phyloP scores from a whole-genome alignment of 2,113 vertebrate species.

The Ibidorhyncha struthersii region DNA sequence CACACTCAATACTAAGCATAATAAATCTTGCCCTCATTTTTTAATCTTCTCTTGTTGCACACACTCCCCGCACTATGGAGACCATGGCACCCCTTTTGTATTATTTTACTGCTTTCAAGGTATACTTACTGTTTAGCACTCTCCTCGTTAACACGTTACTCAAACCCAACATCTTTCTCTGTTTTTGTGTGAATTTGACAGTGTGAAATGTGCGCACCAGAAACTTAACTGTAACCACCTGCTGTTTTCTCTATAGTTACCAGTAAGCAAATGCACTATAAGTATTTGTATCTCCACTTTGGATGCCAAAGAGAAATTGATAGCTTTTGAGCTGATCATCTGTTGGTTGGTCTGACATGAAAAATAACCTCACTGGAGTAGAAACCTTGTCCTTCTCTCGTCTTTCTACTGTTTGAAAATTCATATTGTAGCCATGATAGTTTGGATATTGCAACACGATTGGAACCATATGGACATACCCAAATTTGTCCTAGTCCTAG shows the following conservation, averaged over 20 bases:
- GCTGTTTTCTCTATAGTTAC: conserved; percentile 9
- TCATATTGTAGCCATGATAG: not conserved
- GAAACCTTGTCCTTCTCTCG: not conserved
- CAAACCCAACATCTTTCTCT: not conserved
- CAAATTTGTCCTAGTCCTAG: not conserved
- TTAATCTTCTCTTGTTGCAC: not conserved
- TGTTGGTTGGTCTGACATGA: not conserved
- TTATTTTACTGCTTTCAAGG: not conserved
- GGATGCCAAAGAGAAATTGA: conserved; percentile 2
- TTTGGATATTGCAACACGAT: not conserved
- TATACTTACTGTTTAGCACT: not conserved
- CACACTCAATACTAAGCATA: not conserved
- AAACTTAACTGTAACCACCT: not conserved
- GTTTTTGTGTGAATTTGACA: not conserved
- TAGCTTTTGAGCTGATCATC: not conserved
- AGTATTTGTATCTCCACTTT: conserved; percentile 1
- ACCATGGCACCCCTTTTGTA: not conserved
- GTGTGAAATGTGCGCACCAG: not conserved
- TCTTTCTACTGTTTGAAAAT: not conserved
- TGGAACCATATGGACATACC: not conserved
- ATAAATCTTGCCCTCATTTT: not conserved
- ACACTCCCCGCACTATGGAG: fast-evolving
- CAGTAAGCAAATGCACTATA: conserved; percentile 5
- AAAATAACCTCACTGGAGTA: not conserved
- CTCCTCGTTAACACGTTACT: not conserved